Evolutionary conservation across 2,113 vertebrate species (phyloP).

Genomic region (Tapirus terrestris): DNA sequence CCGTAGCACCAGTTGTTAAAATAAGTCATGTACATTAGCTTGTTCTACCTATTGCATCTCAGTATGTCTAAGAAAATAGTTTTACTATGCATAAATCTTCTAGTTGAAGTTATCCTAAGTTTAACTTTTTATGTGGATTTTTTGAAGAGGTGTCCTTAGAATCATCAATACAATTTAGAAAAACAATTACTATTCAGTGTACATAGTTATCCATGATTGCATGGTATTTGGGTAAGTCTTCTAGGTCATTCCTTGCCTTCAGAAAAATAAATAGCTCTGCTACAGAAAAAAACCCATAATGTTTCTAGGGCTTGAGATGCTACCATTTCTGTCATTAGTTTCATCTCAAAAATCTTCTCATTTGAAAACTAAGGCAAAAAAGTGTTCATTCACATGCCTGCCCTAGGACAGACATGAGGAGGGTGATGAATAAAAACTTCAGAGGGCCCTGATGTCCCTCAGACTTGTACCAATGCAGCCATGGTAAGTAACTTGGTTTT

Average conservation of each 20-base stretch:
- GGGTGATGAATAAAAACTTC: neutral
- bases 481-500: neutral
- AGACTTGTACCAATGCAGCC: neutral
- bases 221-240: neutral
- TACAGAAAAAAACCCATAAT: neutral
- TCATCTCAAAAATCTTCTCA: neutral
- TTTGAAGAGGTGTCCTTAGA: neutral
- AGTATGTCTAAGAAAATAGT: neutral
- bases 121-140: neutral
- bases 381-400: neutral
- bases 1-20: neutral
- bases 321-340: neutral
- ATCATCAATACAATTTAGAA: neutral
- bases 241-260: neutral
- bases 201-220: neutral
- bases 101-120: slow-evolving; percentile 8
- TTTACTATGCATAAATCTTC: neutral
- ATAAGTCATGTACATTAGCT: neutral
- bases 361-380: neutral
- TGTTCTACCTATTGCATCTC: neutral
- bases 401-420: neutral
- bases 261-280: neutral
- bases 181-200: neutral
- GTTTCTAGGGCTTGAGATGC: neutral
- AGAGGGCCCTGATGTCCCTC: neutral